Base-by-base conservation (phyloP, 2,797 vertebrate genomes). In the Pterois miles region DNA sequence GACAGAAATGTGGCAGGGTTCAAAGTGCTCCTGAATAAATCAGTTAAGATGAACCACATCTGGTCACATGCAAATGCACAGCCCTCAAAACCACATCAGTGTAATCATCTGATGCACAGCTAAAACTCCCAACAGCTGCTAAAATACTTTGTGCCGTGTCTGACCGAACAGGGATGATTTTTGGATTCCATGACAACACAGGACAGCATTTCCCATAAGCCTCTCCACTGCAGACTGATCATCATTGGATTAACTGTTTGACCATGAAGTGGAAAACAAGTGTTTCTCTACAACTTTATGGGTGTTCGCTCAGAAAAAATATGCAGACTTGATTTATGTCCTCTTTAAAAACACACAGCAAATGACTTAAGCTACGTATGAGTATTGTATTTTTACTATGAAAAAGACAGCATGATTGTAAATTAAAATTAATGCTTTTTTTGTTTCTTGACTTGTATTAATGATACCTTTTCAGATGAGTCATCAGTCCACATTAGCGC, bases 101-200 rank as follows among this genome's bases (percentile, higher is more conserved):
- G 48, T 74, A 85, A 86, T 86, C 76, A 88, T 82, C 76, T 78
- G 79, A 87, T 82, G 59, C 66, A 31, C 38, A 80, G 54, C 65
- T 88, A 72, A 84, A 84, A 85, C 71, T 80, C 74, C 31, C 70
- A 77, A 23, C 84, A 85, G 83, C 57, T 86, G 85, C 74, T 78
- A 16, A 74, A 84, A 85, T 33, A 65, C 48, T 57, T 73, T 66
- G 62, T 43, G 22, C 56, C 1, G 4, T 74, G 54, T 78, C 20
- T 34, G 63, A 65, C 25, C 11, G 5, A 38, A 68, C 75, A 66
- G 23, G 79, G 34, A 67, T 58, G 36, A 38, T 66, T 76, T 73
- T 63, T 65, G 71, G 59, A 81, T 50, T 63, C n/a, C 34, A 46
- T 64, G 65, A 74, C 25, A 71, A 38, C 14, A 54, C 23, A 22